Conservation (phyloP, 2,113 vertebrate genomes). For the Pongo abelii region DNA sequence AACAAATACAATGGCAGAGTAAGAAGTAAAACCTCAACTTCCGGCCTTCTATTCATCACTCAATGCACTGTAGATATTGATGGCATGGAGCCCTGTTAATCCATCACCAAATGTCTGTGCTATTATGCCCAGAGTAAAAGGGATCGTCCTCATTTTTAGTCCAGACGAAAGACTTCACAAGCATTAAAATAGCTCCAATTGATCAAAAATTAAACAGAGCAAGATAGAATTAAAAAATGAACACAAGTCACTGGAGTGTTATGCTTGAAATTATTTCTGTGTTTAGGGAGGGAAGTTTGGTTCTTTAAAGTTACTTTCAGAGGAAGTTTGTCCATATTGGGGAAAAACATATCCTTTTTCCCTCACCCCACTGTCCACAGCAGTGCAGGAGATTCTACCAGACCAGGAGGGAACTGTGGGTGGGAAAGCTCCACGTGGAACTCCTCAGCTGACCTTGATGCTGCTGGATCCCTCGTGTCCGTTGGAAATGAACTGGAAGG, state of each 20-base stretch:
- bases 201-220: slow-evolving; percentile 51
- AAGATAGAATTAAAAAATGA: slow-evolving; percentile 38
- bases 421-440: background rate
- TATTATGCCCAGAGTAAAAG: background rate
- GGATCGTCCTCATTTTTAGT: background rate
- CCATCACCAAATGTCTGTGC: background rate
- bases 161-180: background rate
- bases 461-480: background rate
- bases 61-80: background rate
- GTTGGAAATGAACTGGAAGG: no score
- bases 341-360: background rate
- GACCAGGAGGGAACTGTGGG: background rate
- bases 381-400: background rate
- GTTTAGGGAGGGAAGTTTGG: background rate
- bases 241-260: background rate
- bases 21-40: background rate
- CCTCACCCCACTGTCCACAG: background rate
- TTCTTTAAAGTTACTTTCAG: slow-evolving; percentile 18
- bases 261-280: background rate
- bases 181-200: slow-evolving; percentile 37
- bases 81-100: background rate
- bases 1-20: background rate
- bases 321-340: background rate
- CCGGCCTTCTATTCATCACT: background rate
- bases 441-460: background rate